These are phyloP conservation scores for Premnoplex brunnescens DNA, from an alignment of 2,797 vertebrate genomes.

Conservation along the genomic window DNA sequence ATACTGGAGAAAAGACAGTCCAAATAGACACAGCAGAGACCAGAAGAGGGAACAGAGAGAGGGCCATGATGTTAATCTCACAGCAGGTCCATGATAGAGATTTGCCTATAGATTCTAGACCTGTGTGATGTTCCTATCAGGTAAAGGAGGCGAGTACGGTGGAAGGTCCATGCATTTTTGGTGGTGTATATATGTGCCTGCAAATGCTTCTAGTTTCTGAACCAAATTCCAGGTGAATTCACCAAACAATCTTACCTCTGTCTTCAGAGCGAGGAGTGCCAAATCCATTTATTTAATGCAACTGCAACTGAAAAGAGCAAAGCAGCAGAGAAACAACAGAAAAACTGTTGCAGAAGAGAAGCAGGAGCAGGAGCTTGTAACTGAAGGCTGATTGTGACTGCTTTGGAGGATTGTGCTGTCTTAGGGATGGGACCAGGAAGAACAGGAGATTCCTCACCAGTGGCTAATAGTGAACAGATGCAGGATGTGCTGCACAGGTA, in stretches of 20 bases:
- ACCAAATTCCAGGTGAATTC: neutral
- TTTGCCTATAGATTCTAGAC: neutral
- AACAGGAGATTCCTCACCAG: neutral
- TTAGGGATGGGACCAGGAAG: neutral
- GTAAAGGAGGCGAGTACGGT: neutral
- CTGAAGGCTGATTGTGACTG: neutral
- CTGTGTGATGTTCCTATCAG: neutral
- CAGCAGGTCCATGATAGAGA: neutral
- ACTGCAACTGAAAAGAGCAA: neutral
- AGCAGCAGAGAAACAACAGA: neutral
- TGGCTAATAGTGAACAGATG: neutral
- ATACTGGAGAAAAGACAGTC: neutral
- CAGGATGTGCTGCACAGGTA: rapidly evolving
- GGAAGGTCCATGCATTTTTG: neutral
- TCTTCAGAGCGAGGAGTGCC: neutral
- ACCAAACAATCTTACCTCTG: neutral
- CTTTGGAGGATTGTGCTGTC: neutral
- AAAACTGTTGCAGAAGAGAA: neutral
- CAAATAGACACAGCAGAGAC: neutral
- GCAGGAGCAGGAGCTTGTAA: neutral
- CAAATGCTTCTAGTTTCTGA: neutral
- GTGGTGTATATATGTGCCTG: neutral
- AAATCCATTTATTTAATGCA: neutral
- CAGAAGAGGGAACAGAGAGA: neutral
- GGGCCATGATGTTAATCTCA: neutral